These are phyloP conservation scores for Larimichthys crocea DNA, from an alignment of 2,113 vertebrate genomes.

Conservation along the genomic window DNA sequence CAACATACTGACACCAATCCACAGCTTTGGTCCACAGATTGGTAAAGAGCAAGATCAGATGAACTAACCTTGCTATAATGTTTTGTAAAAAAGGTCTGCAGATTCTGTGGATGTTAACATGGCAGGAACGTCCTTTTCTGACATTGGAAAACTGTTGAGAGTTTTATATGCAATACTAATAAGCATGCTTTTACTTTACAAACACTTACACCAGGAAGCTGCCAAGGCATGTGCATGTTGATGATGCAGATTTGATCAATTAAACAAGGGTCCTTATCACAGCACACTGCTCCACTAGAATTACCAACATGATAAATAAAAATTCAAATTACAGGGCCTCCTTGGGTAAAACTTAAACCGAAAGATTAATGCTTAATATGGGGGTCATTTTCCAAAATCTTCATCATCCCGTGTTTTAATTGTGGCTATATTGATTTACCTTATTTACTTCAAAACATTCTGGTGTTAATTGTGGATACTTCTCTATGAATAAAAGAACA, in stretches of 20 bases:
- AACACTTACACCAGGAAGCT: constrained; percentile 22
- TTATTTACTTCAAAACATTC: neutral
- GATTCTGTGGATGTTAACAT: constrained; percentile 39
- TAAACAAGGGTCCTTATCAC: constrained; percentile 28
- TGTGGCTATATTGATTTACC: neutral
- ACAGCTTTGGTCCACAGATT: constrained; percentile 23
- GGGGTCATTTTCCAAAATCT: neutral
- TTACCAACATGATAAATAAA: constrained; percentile 7
- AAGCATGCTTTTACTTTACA: constrained; percentile 37
- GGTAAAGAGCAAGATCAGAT: constrained; percentile 41
- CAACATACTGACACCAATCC: neutral
- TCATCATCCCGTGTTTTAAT: neutral
- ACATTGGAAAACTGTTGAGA: neutral
- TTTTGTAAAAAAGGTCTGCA: constrained; percentile 14
- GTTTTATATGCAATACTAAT: constrained; percentile 45
- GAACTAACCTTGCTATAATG: constrained; percentile 23
- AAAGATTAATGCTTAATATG: neutral
- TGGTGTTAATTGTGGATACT: neutral
- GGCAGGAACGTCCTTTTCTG: constrained; percentile 50
- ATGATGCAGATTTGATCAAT: constrained; percentile 40
- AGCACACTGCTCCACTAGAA: constrained; percentile 11
- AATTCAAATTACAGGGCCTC: neutral
- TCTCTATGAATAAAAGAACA: neutral
- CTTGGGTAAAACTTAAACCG: neutral
- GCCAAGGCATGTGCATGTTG: constrained; percentile 10